A percentile compares a stretch with the other conserved stretches of the same genome.
phyloP scores from a whole-genome alignment of 1,140 invertebrate genomes.

The Camponotus pennsylvanicus region DNA sequence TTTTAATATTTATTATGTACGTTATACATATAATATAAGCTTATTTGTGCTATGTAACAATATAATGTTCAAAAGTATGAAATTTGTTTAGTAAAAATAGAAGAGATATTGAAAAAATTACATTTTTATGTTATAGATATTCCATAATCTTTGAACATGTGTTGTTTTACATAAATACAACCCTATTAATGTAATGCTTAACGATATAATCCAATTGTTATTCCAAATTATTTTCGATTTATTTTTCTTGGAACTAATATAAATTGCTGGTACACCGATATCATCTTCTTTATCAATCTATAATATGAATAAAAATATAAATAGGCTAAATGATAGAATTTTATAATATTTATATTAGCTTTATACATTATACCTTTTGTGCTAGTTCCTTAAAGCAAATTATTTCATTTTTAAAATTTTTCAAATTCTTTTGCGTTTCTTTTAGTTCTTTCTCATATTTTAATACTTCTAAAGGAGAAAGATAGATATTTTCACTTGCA shows the following conservation, averaged over 20 bases:
- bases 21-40: background rate
- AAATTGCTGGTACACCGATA: conserved; percentile 74
- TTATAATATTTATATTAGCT: conserved; percentile 23
- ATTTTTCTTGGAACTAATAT: conserved; percentile 74
- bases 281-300: conserved; percentile 76
- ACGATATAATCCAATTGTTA: conserved; percentile 73
- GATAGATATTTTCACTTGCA: conserved; percentile 50
- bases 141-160: conserved; percentile 70
- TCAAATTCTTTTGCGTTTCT: conserved; percentile 71
- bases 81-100: background rate
- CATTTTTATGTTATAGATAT: conserved; percentile 6
- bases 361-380: conserved; percentile 71
- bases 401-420: conserved; percentile 76
- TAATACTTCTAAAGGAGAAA: conserved; percentile 62
- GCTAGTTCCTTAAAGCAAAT: conserved; percentile 67
- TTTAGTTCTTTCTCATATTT: conserved; percentile 72
- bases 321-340: background rate
- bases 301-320: conserved; percentile 41
- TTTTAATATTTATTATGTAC: background rate
- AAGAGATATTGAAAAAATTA: conserved; percentile 17
- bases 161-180: conserved; percentile 76
- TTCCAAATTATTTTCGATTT: background rate
- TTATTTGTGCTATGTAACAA: background rate
- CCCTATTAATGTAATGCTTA: conserved; percentile 75
- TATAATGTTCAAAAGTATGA: background rate